These are phyloP conservation scores for Limenitis arthemis DNA, from an alignment of 2,888 invertebrate species.

Conservation along the genomic window DNA sequence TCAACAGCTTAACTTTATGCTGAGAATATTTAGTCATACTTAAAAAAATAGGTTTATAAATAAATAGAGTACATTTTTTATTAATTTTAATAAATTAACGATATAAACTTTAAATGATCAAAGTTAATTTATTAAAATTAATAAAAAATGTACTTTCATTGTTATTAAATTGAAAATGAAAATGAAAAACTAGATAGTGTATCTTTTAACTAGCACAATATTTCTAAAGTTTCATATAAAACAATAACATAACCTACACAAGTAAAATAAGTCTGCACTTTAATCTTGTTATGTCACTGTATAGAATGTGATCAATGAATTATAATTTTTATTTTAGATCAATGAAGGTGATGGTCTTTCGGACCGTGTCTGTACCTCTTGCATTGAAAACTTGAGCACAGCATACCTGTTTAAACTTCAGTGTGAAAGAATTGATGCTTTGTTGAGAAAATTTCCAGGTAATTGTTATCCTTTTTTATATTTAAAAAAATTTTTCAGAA, in stretches of 20 bases:
- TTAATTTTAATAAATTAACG: too few relatives aligned
- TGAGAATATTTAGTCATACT: too few relatives aligned
- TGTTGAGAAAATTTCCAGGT: conserved; percentile 54
- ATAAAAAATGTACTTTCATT: too few relatives aligned
- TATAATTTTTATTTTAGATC: conserved; percentile 39
- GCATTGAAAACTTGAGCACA: conserved; percentile 62
- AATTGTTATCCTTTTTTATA: conserved; percentile 18
- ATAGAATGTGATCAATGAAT: too few relatives aligned
- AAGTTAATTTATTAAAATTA: too few relatives aligned
- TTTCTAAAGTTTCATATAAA: background rate
- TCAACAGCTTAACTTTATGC: too few relatives aligned
- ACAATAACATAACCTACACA: background rate
- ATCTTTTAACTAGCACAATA: background rate
- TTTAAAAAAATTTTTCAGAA: background rate
- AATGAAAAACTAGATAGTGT: too few relatives aligned
- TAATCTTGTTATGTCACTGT: too few relatives aligned
- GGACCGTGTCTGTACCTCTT: conserved; percentile 58
- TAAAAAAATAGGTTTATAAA: too few relatives aligned
- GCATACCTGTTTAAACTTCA: conserved; percentile 63
- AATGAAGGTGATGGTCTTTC: conserved; percentile 60
- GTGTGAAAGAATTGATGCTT: conserved; percentile 54
- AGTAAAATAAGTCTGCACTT: background rate
- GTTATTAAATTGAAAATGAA: too few relatives aligned
- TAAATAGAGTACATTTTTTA: too few relatives aligned
- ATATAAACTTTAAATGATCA: too few relatives aligned